Evolutionary conservation across 2,888 invertebrate species (phyloP), one percentile per base, ranked within the genome.

Genomic region (Polia nebulosa): DNA sequence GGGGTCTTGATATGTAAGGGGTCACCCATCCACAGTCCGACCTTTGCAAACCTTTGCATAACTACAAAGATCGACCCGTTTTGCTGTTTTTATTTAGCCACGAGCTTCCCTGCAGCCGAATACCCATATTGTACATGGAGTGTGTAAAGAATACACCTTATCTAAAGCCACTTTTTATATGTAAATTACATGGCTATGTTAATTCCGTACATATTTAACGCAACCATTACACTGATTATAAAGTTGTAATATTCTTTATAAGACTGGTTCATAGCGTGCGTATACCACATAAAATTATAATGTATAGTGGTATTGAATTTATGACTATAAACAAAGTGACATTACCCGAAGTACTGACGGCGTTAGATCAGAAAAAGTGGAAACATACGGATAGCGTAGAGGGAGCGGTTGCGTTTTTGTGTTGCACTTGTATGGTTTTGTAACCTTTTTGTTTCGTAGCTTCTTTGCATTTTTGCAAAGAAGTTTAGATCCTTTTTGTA

Each of bases 221-320:
- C 59, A n/a, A 58, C 76, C 78, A 83, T 82, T 81, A 82, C 55
- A 57, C 81, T 74, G 83, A 82, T 83, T 83, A 82, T 82, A 78
- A 75, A 83, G 83, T 73, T 81, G 78, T 82, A 65, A 69, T 78
- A 70, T 78, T 81, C 71, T 76, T 68, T 76, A 81, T 68, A 61
- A 81, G 72, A 72, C 73, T 72, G 72, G 67, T 29, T 56, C 39
- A 49, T 82, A 36, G 82, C 82, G 81, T 82, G 82, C 59, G 51
- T 51, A 15, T 17, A 59, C n/a, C 69, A 74, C 66, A 83, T 82
- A 68, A 82, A 81, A 78, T 64, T 78, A 57, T 72, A 71, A 80
- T 67, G 60, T 81, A 75, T 78, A 71, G 78, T 63, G 11, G 45
- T 75, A 80, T 75, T 80, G 78, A 83, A 83, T 83, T 75, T 83